Evolutionary conservation across 1,140 invertebrate genomes (phyloP).

Genomic region (Leptinotarsa defecta): DNA sequence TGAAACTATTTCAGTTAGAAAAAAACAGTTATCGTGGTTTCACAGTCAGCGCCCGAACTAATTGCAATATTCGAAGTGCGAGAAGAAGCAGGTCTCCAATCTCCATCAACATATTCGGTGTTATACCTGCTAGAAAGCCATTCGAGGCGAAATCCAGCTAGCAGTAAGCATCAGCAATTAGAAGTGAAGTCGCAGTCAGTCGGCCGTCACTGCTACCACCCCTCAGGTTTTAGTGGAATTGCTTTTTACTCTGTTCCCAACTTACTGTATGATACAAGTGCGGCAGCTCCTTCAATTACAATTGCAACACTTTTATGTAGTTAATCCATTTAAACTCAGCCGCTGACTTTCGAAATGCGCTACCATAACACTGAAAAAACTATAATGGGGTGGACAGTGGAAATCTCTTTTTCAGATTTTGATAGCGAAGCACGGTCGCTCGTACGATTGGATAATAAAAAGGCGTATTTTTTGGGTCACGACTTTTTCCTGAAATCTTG

Average conservation of each 20-base stretch:
- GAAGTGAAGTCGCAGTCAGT: conserved; percentile 27
- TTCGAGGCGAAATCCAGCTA: conserved; percentile 18
- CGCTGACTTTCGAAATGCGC: background rate
- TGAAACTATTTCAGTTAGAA: no score
- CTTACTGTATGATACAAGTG: conserved; percentile 17
- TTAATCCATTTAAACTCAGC: conserved; percentile 20
- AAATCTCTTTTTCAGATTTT: no score
- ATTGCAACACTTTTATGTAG: conserved; percentile 23
- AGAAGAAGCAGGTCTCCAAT: conserved; percentile 10
- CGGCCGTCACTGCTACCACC: conserved; percentile 20
- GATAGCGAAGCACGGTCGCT: no score
- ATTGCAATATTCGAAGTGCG: background rate
- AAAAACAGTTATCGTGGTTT: background rate
- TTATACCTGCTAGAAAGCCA: conserved; percentile 19
- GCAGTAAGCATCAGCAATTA: conserved; percentile 30
- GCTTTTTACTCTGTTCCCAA: conserved; percentile 22
- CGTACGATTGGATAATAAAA: no score
- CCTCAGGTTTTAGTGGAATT: conserved; percentile 28
- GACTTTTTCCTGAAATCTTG: no score
- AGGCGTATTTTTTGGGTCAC: no score
- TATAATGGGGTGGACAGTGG: background rate
- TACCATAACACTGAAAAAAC: background rate
- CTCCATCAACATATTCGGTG: conserved; percentile 23
- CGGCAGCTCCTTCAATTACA: conserved; percentile 22
- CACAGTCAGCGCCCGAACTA: background rate